Evolutionary conservation across 2,797 vertebrate genomes (phyloP), one percentile per base, ranked within the genome.

Genomic region (Clarias platycephalus): DNA sequence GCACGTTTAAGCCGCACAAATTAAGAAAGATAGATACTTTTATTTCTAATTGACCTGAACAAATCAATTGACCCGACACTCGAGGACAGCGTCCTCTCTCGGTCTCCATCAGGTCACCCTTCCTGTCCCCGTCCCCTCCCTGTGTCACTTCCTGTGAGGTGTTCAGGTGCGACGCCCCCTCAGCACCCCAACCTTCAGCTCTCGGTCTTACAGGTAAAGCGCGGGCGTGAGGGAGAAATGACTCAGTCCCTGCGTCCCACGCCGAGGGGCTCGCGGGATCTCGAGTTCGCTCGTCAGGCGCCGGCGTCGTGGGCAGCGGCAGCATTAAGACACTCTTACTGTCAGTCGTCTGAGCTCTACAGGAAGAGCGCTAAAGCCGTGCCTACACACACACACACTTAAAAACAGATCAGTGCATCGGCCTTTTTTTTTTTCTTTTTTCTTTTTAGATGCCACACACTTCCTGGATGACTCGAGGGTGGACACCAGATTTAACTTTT

Each of bases 281-380:
- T 44, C 49, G 62, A n/a, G 26, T 79, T 82, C 24, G 31, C 64
- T 58, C 44, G 24, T 44, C 49, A 66, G 55, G 2, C 74, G 24
- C 70, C 34, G 12, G 10, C 44, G 31, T 68, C 71, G 60, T 76
- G 84, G 83, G 86, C 83, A 81, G 88, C 26, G 49, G 28, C 40
- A 44, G 53, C 0, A 74, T 83, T 31, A 53, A 79, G 84, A 53
- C 82, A 40, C 71, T 90, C 91, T 80, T 90, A 83, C 88, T 90
- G 85, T 82, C 37, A 37, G 4, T 37, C 34, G 34, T 37, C 34
- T 37, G 53, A 68, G 67, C 80, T 81, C 6, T 88, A 71, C 88
- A 89, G 92, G 90, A 90, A 92, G 31, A 84, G 81, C 80, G 64
- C 74, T 82, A 63, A 40, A 70, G 83, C 89, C 88, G 81, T 44